Evolutionary conservation across 2,113 vertebrate genomes (phyloP), one percentile per base, ranked within the genome.

Genomic region (Scalopus aquaticus): DNA sequence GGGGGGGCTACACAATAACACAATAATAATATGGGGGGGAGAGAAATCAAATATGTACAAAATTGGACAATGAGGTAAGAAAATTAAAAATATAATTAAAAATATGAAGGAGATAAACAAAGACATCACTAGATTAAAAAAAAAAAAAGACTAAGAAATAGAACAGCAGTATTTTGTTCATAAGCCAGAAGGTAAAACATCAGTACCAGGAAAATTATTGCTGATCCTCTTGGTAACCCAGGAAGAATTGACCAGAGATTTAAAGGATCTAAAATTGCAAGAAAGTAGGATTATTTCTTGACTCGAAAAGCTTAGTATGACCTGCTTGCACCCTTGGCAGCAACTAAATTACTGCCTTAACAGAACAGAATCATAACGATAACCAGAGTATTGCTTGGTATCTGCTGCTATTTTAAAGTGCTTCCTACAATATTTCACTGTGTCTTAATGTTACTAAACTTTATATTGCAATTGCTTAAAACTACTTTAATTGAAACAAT

Each of bases 251-350:
- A 84, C 56, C 5, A 26, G 46, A 88, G 51, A 91, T 2, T 94
- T 96, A 92, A 90, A 88, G 67, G 90, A 84, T 93, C 95, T 94
- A 88, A 95, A 80, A 62, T 84, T 94, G n/a, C 12, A 93, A 80
- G 73, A 90, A 82, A 92, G 79, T n/a, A 78, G 49, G 78, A 78
- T 96, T 95, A 74, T 64, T 83, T 16, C 9, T 93, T 80, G 19
- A 54, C 16, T 93, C 72, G 58, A 69, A 92, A 92, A 62, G 22
- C 26, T 96, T 94, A 64, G 42, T 44, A 51, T 72, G 91, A 94
- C 72, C 54, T 74, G 32, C 58, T 78, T 91, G 30, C 4, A 49
- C 6, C 28, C n/a, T 35, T 95, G 65, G 88, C 8, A 56, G 51
- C 10, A 60, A 80, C 58, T 78, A 60, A 78, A 88, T 90, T 91